Base-by-base conservation (phyloP, 2,888 invertebrate species). In the Chaetogeoica ovagalla region DNA sequence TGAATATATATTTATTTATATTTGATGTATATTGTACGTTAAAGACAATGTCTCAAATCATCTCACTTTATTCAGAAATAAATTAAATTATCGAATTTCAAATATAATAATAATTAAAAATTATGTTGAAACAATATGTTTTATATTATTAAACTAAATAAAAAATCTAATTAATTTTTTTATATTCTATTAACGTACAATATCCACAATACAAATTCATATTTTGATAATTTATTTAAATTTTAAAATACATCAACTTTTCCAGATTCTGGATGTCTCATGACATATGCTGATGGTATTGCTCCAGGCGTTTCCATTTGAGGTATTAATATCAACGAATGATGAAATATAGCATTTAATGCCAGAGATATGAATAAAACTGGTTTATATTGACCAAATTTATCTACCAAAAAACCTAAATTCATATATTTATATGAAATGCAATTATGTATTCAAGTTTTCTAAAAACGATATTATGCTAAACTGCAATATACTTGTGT, bases 321-420 rank as follows among this genome's bases (percentile, higher is more conserved):
- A 39, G 93, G 94, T 84, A 94, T 93, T 84, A 92, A 88, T 73
- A 95, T 89, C 84, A 96, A 87, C 6, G 93, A 90, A 85, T 94
- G 92, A 86, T 95, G 94, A 84, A 94, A 91, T 2, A 91, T 88
- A 8, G 94, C 94, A 84, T 93, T 93, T 82, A 93, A 87, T 81
- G 94, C 87, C 83, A 94, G 89, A 81, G 93, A 92, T 81, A 93
- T 89, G 83, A 94, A 91, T 82, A 96, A 91, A 39, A 94, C 92
- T 0, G 92, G 91, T 85, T 94, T 95, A 87, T 95, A 95, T 86
- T 92, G 91, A 75, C 94, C 94, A 85, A 94, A 92, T 87, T 93
- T 94, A 87, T 96, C 95, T 82, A 95, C 94, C 83, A 95, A 87
- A 86, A 92, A 93, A 83, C 93, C 93, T 92, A 87, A 82, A 89